These are phyloP conservation scores for Marmota flaviventris DNA, from an alignment of 2,113 vertebrate species.

Conservation along the genomic window DNA sequence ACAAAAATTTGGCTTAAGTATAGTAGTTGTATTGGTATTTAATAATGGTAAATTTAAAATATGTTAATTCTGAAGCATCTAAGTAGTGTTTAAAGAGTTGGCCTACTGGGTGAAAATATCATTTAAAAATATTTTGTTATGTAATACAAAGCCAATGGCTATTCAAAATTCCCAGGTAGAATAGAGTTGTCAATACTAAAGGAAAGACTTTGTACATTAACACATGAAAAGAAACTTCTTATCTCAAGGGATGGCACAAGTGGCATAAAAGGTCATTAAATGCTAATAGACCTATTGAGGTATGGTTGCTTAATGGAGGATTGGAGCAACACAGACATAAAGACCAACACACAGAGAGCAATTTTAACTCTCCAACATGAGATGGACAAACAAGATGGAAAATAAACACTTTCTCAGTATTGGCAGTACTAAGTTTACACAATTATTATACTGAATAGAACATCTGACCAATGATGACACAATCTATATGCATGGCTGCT, in stretches of 20 bases:
- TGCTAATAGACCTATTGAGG: constrained; percentile 53
- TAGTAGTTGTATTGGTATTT: not conserved
- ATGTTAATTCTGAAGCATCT: constrained; percentile 22
- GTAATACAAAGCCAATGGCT: constrained; percentile 12
- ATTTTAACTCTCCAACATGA: constrained; percentile 61
- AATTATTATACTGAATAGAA: constrained; percentile 55
- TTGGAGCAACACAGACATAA: constrained; percentile 47
- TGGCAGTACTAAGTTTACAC: constrained; percentile 47
- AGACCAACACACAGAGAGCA: not conserved
- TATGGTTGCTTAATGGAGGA: constrained; percentile 67
- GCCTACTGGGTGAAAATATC: constrained; percentile 39
- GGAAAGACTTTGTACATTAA: constrained; percentile 12
- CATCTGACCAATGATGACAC: not conserved
- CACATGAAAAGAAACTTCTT: constrained; percentile 61
- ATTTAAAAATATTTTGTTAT: constrained; percentile 26
- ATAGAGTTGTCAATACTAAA: not conserved
- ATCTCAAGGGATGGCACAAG: constrained; percentile 55
- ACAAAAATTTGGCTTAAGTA: constrained; percentile 30
- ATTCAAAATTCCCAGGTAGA: constrained; percentile 1
- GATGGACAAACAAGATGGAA: constrained; percentile 61
- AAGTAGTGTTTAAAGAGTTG: not conserved
- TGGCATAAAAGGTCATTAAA: constrained; percentile 38
- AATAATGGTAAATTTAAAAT: constrained; percentile 43
- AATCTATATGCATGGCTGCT: not conserved
- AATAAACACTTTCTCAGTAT: constrained; percentile 48